Evolutionary conservation across 1,140 invertebrate species (phyloP), one percentile per base, ranked within the genome.

Genomic region (Sminthurinus signatus): DNA sequence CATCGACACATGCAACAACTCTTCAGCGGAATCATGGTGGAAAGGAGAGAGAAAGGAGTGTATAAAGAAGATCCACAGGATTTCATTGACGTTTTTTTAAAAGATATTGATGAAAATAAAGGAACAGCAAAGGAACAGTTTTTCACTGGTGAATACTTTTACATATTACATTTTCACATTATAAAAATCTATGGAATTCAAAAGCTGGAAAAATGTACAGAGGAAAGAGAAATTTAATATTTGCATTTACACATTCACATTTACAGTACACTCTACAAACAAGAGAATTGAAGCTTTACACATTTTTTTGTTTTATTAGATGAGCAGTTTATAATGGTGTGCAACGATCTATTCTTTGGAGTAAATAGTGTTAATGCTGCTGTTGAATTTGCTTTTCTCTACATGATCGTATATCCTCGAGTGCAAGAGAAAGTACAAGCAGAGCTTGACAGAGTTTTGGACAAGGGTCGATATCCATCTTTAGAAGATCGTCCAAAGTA

Each of bases 41-140:
- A 50, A 50, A 8, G 46, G 14, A 8, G 46, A 17, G 21, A 14
- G 5, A 10, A 10, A 19, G 46, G 46, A 17, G 8, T 10, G 8
- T 50, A 50, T 43, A 48, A 32, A n/a, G 25, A 32, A 10, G 59
- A 65, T 17, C 59, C 86, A 2, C 80, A 86, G 56, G 89, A 93
- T 77, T 84, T 93, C 21, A 92, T 94, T 81, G 90, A 93, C 71
- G 83, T 84, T 10, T 93, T 91, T 73, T 77, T 93, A 21, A 80
- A 62, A 28, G 52, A 66, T 44, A 48, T 66, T 50, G 59, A 65
- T 25, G 29, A 28, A 0, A 54, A 42, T 14, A 19, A 67, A 12
- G 15, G 29, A 2, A 43, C 12, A 17, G 2, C 25, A 12, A 23
- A 42, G 2, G 19, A 55, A 4, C 23, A 28, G 1, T 21, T 54